Base-by-base conservation (phyloP, 2,888 invertebrate species). In the Horisme vitalbata region DNA sequence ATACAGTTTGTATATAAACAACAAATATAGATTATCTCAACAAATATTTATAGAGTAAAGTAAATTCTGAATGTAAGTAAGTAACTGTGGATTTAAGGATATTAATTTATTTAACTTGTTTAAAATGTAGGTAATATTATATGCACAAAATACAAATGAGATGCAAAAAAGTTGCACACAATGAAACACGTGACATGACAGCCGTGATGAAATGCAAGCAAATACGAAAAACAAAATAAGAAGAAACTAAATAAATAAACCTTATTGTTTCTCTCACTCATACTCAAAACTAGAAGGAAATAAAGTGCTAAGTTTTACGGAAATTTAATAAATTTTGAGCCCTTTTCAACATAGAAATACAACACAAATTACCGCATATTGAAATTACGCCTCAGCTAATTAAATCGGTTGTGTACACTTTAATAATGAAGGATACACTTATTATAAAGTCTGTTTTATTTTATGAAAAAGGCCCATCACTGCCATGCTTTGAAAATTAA, bases 151-250 rank as follows among this genome's bases (percentile, higher is more conserved):
- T 34, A 30, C 18, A 39, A 30, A 38, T 44, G 33, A 28, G 18
- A 20, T 44, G 32, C 15, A 32, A 41, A 35, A 32, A 30, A 45
- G 36, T 38, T 41, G 36, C 27, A 38, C 20, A 47, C 21, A 37
- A 38, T 45, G n/a, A n/a, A 27, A 32, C 43, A 26, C 37, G n/a
- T n/a, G n/a, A 45, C 37, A 28, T 32, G 41, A 45, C 27, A 45
- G 41, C 45, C 7, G 33, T 50, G 48, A 51, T 47, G 35, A 47
- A 12, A 48, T 43, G 55, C 50, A 58, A 52, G 54, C 55, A 50
- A 55, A 38, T 49, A 43, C 6, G 20, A 5, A 27, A 38, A 34
- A 26, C 28, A n/a, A n/a, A n/a, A 6, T 15, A 6, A 12, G 9
- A 36, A 11, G 14, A 4, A 9, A 34, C 2, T 24, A 23, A 23